Percentiles rank a stretch among this genome's conserved stretches.
These are phyloP conservation scores for Drosophila sp. DNA, from an alignment of 1,140 invertebrate genomes.

Conservation along the genomic window DNA sequence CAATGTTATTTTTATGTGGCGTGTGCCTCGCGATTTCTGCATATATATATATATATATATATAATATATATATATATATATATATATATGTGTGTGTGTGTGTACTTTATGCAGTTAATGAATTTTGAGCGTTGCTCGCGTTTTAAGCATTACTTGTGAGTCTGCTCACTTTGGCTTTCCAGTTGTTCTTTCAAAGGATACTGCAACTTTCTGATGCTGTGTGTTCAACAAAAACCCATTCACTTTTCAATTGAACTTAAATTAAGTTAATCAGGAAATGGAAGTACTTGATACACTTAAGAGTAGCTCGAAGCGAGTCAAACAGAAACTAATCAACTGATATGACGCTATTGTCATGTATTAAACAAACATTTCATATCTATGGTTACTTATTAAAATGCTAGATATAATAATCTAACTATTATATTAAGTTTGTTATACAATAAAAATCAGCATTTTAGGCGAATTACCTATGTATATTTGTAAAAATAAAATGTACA, in stretches of 20 bases:
- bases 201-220: constrained; percentile 34
- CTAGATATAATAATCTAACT: no score
- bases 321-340: not conserved
- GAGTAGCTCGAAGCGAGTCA: not conserved
- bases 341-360: no score
- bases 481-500: no score
- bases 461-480: no score
- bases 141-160: constrained; percentile 26
- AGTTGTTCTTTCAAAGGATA: not conserved
- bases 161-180: constrained; percentile 19
- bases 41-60: no score
- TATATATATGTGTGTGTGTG: constrained; percentile 31
- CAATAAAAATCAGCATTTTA: no score
- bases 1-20: not conserved
- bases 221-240: constrained; percentile 14
- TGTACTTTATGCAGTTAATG: constrained; percentile 69
- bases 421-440: no score
- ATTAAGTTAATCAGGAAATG: constrained; percentile 21
- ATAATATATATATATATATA: not conserved
- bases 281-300: not conserved
- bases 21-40: constrained; percentile 5
- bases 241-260: constrained; percentile 36
- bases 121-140: constrained; percentile 58
- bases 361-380: no score
- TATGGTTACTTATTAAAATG: no score